phyloP scores from a whole-genome alignment of 2,113 vertebrate species.

The Lichenostomus cassidix region DNA sequence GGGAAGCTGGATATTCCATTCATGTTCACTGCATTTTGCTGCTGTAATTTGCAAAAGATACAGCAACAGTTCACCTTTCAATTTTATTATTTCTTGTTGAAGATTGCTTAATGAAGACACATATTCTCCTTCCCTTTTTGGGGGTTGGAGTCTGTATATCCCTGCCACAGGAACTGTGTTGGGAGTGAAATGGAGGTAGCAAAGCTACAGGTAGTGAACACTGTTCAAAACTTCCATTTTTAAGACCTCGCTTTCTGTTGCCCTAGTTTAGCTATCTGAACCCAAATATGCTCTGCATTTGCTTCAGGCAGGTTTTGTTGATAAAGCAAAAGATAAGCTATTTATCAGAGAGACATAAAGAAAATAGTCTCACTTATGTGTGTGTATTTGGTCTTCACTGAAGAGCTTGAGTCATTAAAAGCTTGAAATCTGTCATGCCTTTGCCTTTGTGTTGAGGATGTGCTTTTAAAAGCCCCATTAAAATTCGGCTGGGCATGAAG shows the following conservation, averaged over 20 bases:
- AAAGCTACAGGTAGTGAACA: neutral
- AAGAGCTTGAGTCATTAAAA: neutral
- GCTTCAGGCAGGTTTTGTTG: constrained; percentile 11
- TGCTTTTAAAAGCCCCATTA: constrained; percentile 32
- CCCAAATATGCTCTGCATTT: neutral
- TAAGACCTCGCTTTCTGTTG: neutral
- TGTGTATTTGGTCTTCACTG: neutral
- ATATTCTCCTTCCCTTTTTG: neutral
- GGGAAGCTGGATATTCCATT: neutral
- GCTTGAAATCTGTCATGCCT: neutral
- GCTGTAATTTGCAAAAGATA: neutral
- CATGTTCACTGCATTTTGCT: neutral
- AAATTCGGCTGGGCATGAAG: neutral
- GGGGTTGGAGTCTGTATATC: neutral
- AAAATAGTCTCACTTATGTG: neutral
- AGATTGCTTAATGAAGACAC: neutral
- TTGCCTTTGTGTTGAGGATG: constrained; percentile 20
- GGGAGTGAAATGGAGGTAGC: neutral
- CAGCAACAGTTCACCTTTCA: neutral
- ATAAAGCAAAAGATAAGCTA: neutral
- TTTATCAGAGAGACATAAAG: constrained; percentile 1
- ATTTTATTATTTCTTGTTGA: neutral
- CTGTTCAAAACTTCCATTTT: neutral
- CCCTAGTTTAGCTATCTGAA: neutral
- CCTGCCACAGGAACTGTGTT: neutral